Evolutionary conservation across 2,888 invertebrate species (phyloP).

Genomic region (Eristalis pertinax): DNA sequence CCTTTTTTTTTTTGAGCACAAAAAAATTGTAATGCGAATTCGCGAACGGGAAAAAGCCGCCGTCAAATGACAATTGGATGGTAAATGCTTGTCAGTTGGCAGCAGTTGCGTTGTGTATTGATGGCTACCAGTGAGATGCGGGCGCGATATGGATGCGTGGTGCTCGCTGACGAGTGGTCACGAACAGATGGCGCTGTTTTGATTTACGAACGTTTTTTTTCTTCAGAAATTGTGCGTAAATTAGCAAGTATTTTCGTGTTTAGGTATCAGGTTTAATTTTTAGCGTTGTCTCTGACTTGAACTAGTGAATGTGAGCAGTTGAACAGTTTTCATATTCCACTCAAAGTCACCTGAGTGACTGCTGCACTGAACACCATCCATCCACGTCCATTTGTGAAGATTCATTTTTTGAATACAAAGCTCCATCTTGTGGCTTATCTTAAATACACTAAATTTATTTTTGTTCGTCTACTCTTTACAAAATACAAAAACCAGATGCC

Average conservation of each 20-base stretch:
- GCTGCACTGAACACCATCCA: too few relatives aligned
- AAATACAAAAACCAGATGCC: slow-evolving; percentile 79
- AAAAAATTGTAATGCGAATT: slow-evolving; percentile 19
- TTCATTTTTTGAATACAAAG: not conserved
- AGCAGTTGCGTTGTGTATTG: slow-evolving; percentile 1
- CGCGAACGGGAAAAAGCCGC: slow-evolving; percentile 64
- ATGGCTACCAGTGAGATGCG: slow-evolving; percentile 32
- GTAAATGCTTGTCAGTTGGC: slow-evolving; percentile 23
- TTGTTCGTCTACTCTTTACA: slow-evolving; percentile 73
- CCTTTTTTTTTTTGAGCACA: slow-evolving; percentile 45
- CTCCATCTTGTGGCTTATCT: not conserved
- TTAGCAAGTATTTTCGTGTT: too few relatives aligned
- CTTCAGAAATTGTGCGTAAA: too few relatives aligned
- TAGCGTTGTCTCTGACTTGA: too few relatives aligned
- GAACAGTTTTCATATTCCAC: too few relatives aligned
- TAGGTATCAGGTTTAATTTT: too few relatives aligned
- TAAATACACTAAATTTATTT: slow-evolving; percentile 13
- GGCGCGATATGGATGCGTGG: not conserved
- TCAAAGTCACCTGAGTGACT: too few relatives aligned
- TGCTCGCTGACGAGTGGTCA: not conserved
- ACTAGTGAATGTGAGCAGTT: too few relatives aligned
- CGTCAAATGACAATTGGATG: slow-evolving; percentile 64
- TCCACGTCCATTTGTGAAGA: not conserved
- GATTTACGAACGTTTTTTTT: too few relatives aligned
- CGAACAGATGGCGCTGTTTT: slow-evolving; percentile 4